A percentile compares a stretch with the other conserved stretches of the same genome.
These are phyloP conservation scores for Oeneis ivallda DNA, from an alignment of 2,888 invertebrate genomes.

Conservation along the genomic window DNA sequence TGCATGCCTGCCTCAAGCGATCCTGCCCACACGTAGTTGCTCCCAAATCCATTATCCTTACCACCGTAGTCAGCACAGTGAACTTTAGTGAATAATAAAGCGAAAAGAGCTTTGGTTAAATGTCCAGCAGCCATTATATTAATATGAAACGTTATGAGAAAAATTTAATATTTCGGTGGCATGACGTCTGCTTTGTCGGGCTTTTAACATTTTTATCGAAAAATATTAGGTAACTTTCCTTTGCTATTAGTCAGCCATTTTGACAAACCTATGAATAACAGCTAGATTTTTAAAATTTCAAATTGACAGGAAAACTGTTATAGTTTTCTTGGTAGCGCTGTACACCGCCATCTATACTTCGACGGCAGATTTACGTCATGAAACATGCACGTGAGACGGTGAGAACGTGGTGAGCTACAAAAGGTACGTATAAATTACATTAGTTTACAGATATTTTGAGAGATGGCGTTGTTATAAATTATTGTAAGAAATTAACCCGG, in stretches of 20 bases:
- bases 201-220: constrained; percentile 54
- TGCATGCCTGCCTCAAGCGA: constrained; percentile 69
- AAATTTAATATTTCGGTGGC: constrained; percentile 18
- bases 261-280: constrained; percentile 10
- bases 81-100: constrained; percentile 54
- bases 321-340: not conserved
- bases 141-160: constrained; percentile 38
- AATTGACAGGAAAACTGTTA: not conserved
- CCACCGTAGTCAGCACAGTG: constrained; percentile 53
- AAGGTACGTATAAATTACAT: not conserved
- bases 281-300: not conserved
- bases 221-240: constrained; percentile 15
- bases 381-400: not conserved
- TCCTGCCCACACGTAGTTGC: constrained; percentile 71
- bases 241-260: constrained; percentile 26
- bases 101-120: constrained; percentile 58
- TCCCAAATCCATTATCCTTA: constrained; percentile 71
- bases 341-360: constrained; percentile 37
- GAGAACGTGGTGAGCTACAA: not conserved
- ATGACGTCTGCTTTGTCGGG: constrained; percentile 34
- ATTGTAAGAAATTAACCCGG: too few relatives aligned
- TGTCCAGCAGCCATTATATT: constrained; percentile 61
- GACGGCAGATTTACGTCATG: not conserved
- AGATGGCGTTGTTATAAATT: constrained; percentile 33
- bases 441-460: not conserved